Evolutionary conservation across 53 echinoderm and acorn worm genomes (phyloP).

Genomic region (Temnopleurus reevesii): DNA sequence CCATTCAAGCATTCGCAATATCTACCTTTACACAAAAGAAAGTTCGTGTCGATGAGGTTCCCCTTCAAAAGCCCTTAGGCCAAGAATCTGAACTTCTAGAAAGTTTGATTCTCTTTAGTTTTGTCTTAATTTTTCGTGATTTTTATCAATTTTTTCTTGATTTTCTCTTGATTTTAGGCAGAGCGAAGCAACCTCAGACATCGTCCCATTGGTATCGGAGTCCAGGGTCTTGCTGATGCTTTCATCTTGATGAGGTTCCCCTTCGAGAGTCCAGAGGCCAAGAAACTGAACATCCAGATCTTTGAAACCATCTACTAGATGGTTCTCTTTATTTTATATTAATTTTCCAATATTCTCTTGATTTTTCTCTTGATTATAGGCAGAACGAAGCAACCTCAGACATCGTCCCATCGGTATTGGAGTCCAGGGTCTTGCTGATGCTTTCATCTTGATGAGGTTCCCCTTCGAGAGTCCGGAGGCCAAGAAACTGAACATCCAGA

Average conservation of each 20-base stretch:
- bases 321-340: slow-evolving; percentile 56
- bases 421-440: slow-evolving; percentile 96
- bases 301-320: slow-evolving; percentile 98
- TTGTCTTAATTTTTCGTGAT: too few relatives aligned
- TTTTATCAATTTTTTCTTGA: too few relatives aligned
- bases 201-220: slow-evolving; percentile 96
- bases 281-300: slow-evolving; percentile 89
- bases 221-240: slow-evolving; percentile 96
- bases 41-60: slow-evolving; percentile 93
- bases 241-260: slow-evolving; percentile 95
- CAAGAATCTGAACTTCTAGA: slow-evolving; percentile 83
- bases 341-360: too few relatives aligned
- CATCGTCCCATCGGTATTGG: slow-evolving; percentile 98
- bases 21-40: too few relatives aligned
- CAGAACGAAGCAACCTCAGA: slow-evolving; percentile 78
- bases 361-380: slow-evolving; percentile 58
- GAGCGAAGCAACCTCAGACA: slow-evolving; percentile 83
- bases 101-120: too few relatives aligned
- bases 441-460: slow-evolving; percentile 92
- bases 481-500: slow-evolving; percentile 87
- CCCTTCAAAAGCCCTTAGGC: slow-evolving; percentile 89
- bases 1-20: too few relatives aligned
- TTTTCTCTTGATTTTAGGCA: slow-evolving; percentile 61
- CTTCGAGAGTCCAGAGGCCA: slow-evolving; percentile 85
- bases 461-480: slow-evolving; percentile 90